Evolutionary conservation across 2,888 invertebrate species (phyloP), one percentile per base, ranked within the genome.

Genomic region (Encarsia formosa): DNA sequence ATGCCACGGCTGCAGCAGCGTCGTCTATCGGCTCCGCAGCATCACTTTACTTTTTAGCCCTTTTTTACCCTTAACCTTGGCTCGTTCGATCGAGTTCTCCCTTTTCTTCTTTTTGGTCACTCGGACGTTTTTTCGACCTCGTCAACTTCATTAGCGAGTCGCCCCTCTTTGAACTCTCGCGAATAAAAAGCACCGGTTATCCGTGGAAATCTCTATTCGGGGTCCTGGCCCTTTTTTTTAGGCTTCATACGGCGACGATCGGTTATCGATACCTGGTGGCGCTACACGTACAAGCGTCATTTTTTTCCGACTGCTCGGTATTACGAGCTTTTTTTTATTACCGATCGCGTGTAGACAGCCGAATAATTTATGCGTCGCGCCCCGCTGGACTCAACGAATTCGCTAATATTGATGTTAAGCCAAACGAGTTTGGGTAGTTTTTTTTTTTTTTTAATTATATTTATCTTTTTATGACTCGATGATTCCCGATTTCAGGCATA

Each of bases 131-230:
- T 54, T 40, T 49, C 47, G 34, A 38, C 38, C 45, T 44, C 44
- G 43, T 52, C 52, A 49, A 52, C 52, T 55, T 57, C 49, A 53
- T 48, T 52, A 54, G 48, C 43, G 47, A 39, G 39, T 37, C 44
- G 48, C 35, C 26, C 11, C 39, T 48, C 47, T 54, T 50, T 39
- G 46, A 44, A 47, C 48, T 39, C 15, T 22, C 42, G 34, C 24
- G 22, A 35, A 29, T 38, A 39, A 50, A 41, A 49, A 37, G 8
- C 37, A 19, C 5, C 16, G 43, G 24, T 5, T 37, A 49, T 41
- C 42, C 26, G 26, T 42, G 38, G 49, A 44, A 48, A 40, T 41
- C 49, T 49, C 34, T 44, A 39, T 39, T 44, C n/a, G 18, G 18
- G 29, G 29, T 43, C 15, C 18, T 11, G 23, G n/a, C n/a, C 26